Conservation (phyloP, 2,797 vertebrate genomes). For the Ceryle rudis region DNA sequence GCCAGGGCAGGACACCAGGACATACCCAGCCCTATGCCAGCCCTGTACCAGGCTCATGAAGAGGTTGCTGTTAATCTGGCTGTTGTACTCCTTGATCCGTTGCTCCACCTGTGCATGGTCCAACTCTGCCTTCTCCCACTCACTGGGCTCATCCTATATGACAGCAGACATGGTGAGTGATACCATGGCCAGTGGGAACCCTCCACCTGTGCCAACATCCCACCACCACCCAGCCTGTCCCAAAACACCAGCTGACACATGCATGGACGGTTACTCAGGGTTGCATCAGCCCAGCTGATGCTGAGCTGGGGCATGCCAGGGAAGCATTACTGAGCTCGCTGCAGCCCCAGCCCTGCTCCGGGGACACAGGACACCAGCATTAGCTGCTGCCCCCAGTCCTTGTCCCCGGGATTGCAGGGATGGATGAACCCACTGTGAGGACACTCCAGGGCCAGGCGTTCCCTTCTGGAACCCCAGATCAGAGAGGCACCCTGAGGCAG, state of each 20-base stretch:
- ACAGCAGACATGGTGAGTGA: background rate
- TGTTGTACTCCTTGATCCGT: constrained; percentile 94
- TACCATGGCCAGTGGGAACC: fast-evolving
- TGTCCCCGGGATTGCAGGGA: background rate
- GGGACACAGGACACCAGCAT: background rate
- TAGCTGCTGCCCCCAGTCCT: background rate
- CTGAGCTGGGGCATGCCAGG: constrained; percentile 38
- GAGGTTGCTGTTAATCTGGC: constrained; percentile 94
- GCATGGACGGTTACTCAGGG: background rate
- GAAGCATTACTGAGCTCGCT: constrained; percentile 75
- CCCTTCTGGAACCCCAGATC: background rate
- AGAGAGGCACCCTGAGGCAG: background rate
- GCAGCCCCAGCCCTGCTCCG: background rate
- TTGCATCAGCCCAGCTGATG: constrained; percentile 84
- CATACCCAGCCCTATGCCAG: fast-evolving
- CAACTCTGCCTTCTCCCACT: constrained; percentile 84
- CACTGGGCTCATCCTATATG: constrained; percentile 88
- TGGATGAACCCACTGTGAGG: background rate
- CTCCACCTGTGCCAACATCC: fast-evolving
- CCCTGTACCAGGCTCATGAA: constrained; percentile 92
- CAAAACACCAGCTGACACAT: background rate
- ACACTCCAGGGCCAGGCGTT: background rate
- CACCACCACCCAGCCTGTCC: background rate
- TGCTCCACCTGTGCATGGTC: constrained; percentile 87
- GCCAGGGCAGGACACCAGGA: background rate